Conservation (phyloP, 2,888 invertebrate genomes). For the Dexiosoma caninum region DNA sequence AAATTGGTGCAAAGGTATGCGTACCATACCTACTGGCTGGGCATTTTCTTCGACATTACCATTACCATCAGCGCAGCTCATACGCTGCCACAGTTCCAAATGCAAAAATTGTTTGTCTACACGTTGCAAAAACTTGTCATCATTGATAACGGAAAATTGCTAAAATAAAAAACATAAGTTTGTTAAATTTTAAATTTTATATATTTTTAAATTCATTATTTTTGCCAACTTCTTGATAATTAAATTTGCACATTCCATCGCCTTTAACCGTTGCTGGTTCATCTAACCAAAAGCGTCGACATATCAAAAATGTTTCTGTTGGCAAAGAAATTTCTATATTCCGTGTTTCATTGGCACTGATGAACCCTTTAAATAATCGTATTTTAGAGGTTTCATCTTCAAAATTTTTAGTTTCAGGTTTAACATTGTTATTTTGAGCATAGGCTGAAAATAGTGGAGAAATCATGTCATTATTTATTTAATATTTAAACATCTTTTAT, state of each 20-base stretch:
- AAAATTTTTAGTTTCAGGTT: constrained; percentile 68
- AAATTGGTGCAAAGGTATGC: constrained; percentile 81
- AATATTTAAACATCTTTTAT: background rate
- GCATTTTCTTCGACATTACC: constrained; percentile 67
- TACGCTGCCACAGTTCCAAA: constrained; percentile 78
- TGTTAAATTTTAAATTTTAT: background rate
- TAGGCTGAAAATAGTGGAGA: constrained; percentile 9
- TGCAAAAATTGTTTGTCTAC: constrained; percentile 80
- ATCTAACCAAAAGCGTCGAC: constrained; percentile 75
- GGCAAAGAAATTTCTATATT: constrained; percentile 61
- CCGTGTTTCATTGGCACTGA: constrained; percentile 72
- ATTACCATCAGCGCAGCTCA: constrained; percentile 56
- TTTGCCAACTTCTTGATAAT: constrained; percentile 71
- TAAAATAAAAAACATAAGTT: constrained; percentile 75
- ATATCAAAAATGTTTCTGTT: constrained; percentile 68
- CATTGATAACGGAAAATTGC: constrained; percentile 80
- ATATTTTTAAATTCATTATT: background rate
- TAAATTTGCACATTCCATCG: constrained; percentile 66
- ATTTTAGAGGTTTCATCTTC: constrained; percentile 72
- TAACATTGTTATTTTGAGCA: constrained; percentile 65
- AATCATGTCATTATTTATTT: background rate
- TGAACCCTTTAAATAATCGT: constrained; percentile 72
- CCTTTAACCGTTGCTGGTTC: constrained; percentile 66
- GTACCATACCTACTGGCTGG: constrained; percentile 79
- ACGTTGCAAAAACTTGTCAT: constrained; percentile 79